Evolutionary conservation across 2,113 vertebrate species (phyloP), one percentile per base, ranked within the genome.

Genomic region (Nematolebias whitei): DNA sequence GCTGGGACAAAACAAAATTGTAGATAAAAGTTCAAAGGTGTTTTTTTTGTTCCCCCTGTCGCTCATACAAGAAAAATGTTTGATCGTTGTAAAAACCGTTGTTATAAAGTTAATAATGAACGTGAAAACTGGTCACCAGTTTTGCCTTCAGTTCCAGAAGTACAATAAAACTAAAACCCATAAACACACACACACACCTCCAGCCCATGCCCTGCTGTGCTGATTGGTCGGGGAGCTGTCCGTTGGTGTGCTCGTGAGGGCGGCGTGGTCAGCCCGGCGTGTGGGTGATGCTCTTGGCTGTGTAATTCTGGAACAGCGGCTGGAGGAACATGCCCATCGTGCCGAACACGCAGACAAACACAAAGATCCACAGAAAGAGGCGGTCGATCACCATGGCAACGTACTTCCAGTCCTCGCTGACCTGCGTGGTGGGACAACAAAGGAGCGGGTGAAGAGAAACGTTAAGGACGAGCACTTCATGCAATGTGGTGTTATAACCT

Each of bases 371-470:
- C 23, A 98, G 85, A 92, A 99, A 98, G 47, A 99, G 95, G 48
- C 96, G 97, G 80, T 98, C 96, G 3, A 97, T 98, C 86, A 99
- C 96, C 96, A 98, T 98, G 90, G 96, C 96, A 8, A 98, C 96
- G 0, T 98, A 99, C 79, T 99, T 99, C 97, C 97, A 99, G 91
- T 99, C 97, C 83, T 99, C 97, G 14, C 95, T 96, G 84, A 98
- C 96, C 97, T 99, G 91, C 2, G 1, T 15, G 13, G 61, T 12
- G 61, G 50, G 40, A 64, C 12, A 15, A 48, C 39, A 26, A 43
- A 52, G 41, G 53, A 10, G 26, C 56, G 12, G 45, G 55, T 29
- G 40, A 70, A 29, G 5, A 10, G n/a, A n/a, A n/a, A n/a, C n/a
- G n/a, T n/a, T n/a, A n/a, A n/a, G n/a, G n/a, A n/a, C n/a, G n/a